Evolutionary conservation across 2,797 vertebrate genomes (phyloP), one percentile per base, ranked within the genome.

Genomic region (Acestrorhynchus altus): DNA sequence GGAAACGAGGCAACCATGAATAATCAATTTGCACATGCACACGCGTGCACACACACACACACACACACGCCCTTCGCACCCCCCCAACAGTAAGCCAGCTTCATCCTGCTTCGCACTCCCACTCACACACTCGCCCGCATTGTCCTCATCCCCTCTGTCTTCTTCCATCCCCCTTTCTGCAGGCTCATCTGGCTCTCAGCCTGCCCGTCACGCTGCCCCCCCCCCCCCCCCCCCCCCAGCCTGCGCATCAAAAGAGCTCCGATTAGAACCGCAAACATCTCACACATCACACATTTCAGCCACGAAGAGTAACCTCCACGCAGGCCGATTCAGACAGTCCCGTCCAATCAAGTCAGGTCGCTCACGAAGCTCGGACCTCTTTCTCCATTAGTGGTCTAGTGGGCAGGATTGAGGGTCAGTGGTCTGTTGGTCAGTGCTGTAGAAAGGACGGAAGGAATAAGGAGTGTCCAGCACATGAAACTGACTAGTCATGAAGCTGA

Each of bases 1-100:
- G 76, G 76, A 84, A 81, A 81, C 35, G 52, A 76, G 67, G 52
- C 39, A 54, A 31, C 66, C 70, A 75, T 63, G 57, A 76, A 78
- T 64, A 78, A 77, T 74, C 75, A 74, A 81, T 81, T 70, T 63
- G 59, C 63, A 42, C 67, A 44, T 24, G 18, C 44, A 60, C 60
- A 72, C 63, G 44, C 28, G 22, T 59, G 22, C 31, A 16, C 52
- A 67, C 61, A 60, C 61, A n/a, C 60, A 72, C 63, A 52, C 28
- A 31, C 67, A 31, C 31, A 16, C 52, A 67, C 61, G 51, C 61
- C 70, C 52, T 65, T 35, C 2, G 47, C 26, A 56, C n/a, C 44
- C 54, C 46, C 57, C 31, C 35, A n/a, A 73, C n/a, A 15, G 0
- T 13, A 60, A 26, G 16, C 63, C 20, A 24, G 35, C 40, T 31